Conservation (phyloP, 1,140 invertebrate genomes). For the Scaptodrosophila lebanonensis region DNA sequence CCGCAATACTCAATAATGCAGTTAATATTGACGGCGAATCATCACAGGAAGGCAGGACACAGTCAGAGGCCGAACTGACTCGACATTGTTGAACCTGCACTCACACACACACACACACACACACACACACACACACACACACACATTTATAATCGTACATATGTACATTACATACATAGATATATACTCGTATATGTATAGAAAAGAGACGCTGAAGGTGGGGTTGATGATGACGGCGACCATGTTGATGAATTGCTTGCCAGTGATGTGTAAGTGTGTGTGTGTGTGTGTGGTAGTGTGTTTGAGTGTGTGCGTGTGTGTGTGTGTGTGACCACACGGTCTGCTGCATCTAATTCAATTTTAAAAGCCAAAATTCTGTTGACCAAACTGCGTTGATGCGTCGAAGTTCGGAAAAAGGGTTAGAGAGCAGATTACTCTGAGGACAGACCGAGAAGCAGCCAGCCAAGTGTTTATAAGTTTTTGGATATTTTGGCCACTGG, state of each 20-base stretch:
- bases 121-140: too few relatives aligned
- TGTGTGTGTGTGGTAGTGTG: conserved; percentile 18
- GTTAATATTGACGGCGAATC: conserved; percentile 63
- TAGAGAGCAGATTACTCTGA: neutral
- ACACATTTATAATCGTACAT: too few relatives aligned
- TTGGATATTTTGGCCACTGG: conserved; percentile 47
- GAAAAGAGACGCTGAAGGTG: conserved; percentile 2
- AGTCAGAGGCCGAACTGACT: neutral
- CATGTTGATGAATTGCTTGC: conserved; percentile 38
- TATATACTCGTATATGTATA: too few relatives aligned
- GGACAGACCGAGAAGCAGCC: neutral
- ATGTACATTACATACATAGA: too few relatives aligned
- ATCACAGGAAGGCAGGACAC: neutral
- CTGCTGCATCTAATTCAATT: conserved; percentile 75
- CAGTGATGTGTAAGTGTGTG: neutral
- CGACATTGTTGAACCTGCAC: too few relatives aligned
- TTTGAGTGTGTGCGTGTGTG: conserved; percentile 17
- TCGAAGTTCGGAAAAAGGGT: conserved; percentile 28
- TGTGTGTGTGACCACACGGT: conserved; percentile 52
- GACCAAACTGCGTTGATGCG: conserved; percentile 67
- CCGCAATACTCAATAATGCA: conserved; percentile 74
- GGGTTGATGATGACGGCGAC: conserved; percentile 25
- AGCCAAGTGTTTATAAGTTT: conserved; percentile 68
- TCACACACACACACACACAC: too few relatives aligned
- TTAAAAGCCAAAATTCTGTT: conserved; percentile 74